Evolutionary conservation across 2,797 vertebrate genomes (phyloP).

Genomic region (Cygnus olor): DNA sequence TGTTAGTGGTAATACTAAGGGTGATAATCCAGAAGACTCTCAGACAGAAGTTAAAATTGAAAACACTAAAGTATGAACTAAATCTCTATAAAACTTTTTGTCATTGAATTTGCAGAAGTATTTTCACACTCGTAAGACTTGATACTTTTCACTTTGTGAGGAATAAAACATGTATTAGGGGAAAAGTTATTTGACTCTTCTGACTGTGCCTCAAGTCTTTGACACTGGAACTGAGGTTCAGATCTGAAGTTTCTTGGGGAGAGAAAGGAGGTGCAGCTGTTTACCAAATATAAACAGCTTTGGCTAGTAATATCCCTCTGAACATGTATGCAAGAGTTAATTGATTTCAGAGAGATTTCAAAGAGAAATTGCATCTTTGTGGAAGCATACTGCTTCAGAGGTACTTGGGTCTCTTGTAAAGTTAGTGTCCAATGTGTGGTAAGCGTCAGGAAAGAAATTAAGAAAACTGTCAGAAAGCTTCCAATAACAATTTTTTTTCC

Average conservation of each 20-base stretch:
- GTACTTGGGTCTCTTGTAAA: background rate
- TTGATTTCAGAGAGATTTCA: background rate
- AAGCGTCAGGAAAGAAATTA: background rate
- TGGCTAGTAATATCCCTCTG: background rate
- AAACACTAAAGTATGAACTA: slow-evolving; percentile 74
- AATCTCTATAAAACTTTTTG: background rate
- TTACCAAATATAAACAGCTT: background rate
- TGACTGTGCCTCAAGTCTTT: background rate
- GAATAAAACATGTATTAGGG: background rate
- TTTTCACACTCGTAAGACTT: rapidly evolving
- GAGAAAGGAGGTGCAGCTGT: background rate
- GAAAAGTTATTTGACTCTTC: background rate
- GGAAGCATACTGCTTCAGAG: background rate
- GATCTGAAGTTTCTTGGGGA: background rate
- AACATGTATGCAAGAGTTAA: background rate
- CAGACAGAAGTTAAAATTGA: slow-evolving; percentile 86
- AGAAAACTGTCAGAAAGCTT: background rate
- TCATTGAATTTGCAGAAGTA: background rate
- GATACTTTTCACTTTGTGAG: background rate
- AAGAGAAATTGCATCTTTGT: background rate
- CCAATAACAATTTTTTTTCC: background rate
- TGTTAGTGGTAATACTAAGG: slow-evolving; percentile 83
- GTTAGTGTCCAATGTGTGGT: background rate
- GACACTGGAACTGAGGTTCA: background rate
- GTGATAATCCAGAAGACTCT: slow-evolving; percentile 83